Percentiles rank a stretch among this genome's conserved stretches.
These are phyloP conservation scores for Percopsis transmontana DNA, from an alignment of 2,113 vertebrate species.

Conservation along the genomic window DNA sequence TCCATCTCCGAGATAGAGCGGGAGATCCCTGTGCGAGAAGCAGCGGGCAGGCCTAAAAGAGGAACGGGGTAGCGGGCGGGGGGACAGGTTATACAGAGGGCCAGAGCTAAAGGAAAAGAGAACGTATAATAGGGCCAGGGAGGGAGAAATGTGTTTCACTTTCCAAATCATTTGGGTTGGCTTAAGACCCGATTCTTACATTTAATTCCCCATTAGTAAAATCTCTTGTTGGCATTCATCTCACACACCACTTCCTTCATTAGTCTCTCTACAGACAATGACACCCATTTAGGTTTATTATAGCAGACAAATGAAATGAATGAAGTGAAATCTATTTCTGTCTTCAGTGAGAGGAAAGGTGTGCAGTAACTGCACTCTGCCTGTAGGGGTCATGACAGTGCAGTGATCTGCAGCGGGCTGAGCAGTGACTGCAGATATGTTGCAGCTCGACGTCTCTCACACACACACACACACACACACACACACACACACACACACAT, in stretches of 20 bases:
- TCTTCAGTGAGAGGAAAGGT: slow-evolving; percentile 8
- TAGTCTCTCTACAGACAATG: slow-evolving; percentile 45
- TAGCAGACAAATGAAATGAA: slow-evolving; percentile 52
- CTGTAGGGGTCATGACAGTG: slow-evolving; percentile 55
- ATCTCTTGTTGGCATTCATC: slow-evolving; percentile 48
- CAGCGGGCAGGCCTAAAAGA: slow-evolving; percentile 33
- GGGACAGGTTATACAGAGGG: background rate
- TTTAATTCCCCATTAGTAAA: slow-evolving; percentile 38
- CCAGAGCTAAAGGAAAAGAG: slow-evolving; percentile 18
- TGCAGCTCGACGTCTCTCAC: slow-evolving; percentile 63
- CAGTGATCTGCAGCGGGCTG: slow-evolving; percentile 60
- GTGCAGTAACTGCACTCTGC: slow-evolving; percentile 42
- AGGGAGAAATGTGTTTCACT: slow-evolving; percentile 26
- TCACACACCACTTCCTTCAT: slow-evolving; percentile 33
- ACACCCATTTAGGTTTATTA: slow-evolving; percentile 61
- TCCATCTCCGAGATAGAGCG: slow-evolving; percentile 81
- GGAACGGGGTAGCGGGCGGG: slow-evolving; percentile 12
- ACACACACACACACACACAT: slow-evolving; percentile 4
- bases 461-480: slow-evolving; percentile 6
- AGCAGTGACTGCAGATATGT: slow-evolving; percentile 73
- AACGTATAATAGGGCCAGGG: slow-evolving; percentile 1
- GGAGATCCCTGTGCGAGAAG: slow-evolving; percentile 52
- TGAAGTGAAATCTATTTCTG: slow-evolving; percentile 40
- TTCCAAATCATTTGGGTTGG: slow-evolving; percentile 34
- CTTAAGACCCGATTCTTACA: slow-evolving; percentile 30